A percentile compares a stretch with the other conserved stretches of the same genome.
Conservation (phyloP, 2,113 vertebrate species). For the Petroica traversi region DNA sequence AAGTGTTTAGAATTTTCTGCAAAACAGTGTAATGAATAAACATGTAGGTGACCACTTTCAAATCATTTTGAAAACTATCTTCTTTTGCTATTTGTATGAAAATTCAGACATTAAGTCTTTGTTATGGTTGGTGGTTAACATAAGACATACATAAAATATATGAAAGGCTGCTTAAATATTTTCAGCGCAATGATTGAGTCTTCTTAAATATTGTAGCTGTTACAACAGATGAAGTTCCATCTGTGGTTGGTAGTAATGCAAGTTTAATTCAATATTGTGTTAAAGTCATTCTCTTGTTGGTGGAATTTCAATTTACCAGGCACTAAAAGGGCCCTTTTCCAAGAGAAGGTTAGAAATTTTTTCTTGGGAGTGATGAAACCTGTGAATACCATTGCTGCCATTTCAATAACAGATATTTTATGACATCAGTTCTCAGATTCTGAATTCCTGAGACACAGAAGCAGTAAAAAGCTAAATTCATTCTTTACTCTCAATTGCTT, state of each 20-base stretch:
- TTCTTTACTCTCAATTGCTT: neutral
- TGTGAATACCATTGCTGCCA: neutral
- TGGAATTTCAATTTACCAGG: neutral
- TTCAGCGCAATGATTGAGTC: neutral
- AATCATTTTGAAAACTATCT: neutral
- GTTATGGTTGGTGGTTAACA: neutral
- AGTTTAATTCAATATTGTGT: neutral
- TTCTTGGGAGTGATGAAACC: neutral
- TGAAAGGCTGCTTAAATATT: conserved; percentile 23
- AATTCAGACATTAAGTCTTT: neutral
- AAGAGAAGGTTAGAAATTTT: neutral
- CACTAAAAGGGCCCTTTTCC: neutral
- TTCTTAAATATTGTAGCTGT: conserved; percentile 33
- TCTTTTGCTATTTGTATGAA: neutral
- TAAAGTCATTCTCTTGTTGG: conserved; percentile 1
- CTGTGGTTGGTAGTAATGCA: neutral
- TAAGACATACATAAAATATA: neutral
- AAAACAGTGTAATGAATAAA: neutral
- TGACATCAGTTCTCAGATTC: neutral
- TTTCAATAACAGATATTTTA: neutral
- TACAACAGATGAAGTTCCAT: conserved; percentile 48
- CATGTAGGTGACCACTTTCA: neutral
- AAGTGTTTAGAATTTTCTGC: neutral
- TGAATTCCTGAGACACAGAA: neutral
- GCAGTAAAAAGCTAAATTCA: neutral